Evolutionary conservation across 30 jellyfish, hydroid and myxozoan species (phyloP), one percentile per base, ranked within the genome.

Genomic region (Hydractinia echinata): DNA sequence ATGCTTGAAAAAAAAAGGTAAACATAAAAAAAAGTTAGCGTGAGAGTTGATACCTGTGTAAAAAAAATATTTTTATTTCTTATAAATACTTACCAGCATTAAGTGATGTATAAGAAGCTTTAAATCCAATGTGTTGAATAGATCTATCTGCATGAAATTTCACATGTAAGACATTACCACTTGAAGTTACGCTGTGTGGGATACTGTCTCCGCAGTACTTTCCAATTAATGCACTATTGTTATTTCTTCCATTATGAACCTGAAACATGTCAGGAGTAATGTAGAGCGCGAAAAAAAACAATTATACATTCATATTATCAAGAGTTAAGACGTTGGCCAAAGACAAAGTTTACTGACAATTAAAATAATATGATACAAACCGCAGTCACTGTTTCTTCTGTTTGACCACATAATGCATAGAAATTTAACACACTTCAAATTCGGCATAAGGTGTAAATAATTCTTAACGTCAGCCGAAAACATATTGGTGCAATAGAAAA

Each of bases 91-190:
- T 88, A 88, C 96, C 91, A 6, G 96, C 88, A 39, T 86, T 77
- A 16, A 85, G 84, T 9, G 94, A 73, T 15, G 96, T 78, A 60
- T 79, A 84, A n/a, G 48, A 21, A 7, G 92, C 95, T 13, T 89
- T 55, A 86, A 89, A 89, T 8, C 97, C 97, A 11, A 86, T 85
- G 9, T 86, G 86, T 19, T 84, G 54, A 7, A 89, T 51, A 7
- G 85, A 20, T 4, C 53, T 1, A 72, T 89, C 97, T 18, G 95
- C 30, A n/a, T 53, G 15, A 44, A 89, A 81, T 66, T 72, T 58
- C 51, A 89, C 87, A 77, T 66, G 81, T 56, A 89, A 16, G n/a
- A 13, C 4, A 16, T 78, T 78, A 16, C 87, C 87, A 15, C 81
- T 10, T 50, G 89, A 82, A n/a, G 64, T 70, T 14, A 82, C 54